Base-by-base conservation (phyloP, 2,797 vertebrate species). In the Melanotaenia parkinsoni region DNA sequence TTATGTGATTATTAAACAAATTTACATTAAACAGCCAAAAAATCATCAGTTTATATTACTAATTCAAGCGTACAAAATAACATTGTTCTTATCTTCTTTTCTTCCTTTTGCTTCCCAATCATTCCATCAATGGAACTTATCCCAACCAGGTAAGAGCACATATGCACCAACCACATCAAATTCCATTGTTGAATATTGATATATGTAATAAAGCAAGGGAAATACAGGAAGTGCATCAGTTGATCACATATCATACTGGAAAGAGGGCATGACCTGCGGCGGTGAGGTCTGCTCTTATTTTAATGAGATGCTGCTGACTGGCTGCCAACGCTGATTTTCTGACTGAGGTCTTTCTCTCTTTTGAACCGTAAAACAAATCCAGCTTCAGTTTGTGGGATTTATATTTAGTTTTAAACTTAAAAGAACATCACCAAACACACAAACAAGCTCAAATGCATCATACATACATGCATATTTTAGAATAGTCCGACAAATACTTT, bases 101-200 rank as follows among this genome's bases (percentile, higher is more conserved):
- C 68, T 57, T 68, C 18, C 66, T 56, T 59, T 74, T 85, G 63
- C 74, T 38, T 77, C 32, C 40, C 32, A 56, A 70, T 64, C 47
- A 47, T 53, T 71, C 43, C 63, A 50, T 61, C 2, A 53, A 3
- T 10, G 60, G n/a, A 77, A 20, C 47, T 65, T 64, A 14, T 70
- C 60, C 28, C 57, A 51, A 81, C 69, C 59, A 94, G 93, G 93
- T 94, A 89, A 93, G 94, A 85, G 26, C 47, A 73, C 24, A 83
- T 60, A 79, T 79, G 54, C 60, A 77, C 84, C 76, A 76, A 66
- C 24, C 22, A 33, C n/a, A 59, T 81, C 33, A 35, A 65, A 22
- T 58, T 75, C 11, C 6, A 22, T 58, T 79, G 58, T 30, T 32
- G 32, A 32, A 32, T 32, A 81, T 83, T 77, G 57, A 82, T 77